Evolutionary conservation across 2,113 vertebrate genomes (phyloP).

Genomic region (Serilophus lunatus): DNA sequence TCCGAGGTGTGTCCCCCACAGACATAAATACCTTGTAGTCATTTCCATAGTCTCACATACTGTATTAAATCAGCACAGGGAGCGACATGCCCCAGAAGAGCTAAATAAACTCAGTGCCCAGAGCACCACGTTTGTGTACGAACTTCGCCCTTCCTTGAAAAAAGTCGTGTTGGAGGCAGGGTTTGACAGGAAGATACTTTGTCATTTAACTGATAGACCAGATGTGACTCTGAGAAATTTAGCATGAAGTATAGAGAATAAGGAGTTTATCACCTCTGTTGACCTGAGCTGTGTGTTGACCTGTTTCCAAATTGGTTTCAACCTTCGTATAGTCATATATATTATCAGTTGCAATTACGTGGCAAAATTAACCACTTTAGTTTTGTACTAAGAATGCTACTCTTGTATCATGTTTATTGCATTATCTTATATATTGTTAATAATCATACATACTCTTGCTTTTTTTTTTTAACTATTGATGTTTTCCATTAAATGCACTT

Average conservation of each 20-base stretch:
- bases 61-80: not conserved
- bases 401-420: not conserved
- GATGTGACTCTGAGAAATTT: not conserved
- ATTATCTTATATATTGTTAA: not conserved
- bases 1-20: not conserved
- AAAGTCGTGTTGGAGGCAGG: not conserved
- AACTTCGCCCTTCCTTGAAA: not conserved
- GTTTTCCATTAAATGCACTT: not conserved
- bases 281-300: not conserved
- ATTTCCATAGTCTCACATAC: not conserved
- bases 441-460: not conserved
- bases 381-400: not conserved
- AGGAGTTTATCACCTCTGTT: not conserved
- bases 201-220: accelerated
- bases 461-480: not conserved
- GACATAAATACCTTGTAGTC: not conserved
- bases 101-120: not conserved
- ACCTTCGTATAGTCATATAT: not conserved
- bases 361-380: not conserved
- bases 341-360: not conserved
- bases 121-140: not conserved
- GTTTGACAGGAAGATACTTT: not conserved
- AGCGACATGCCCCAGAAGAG: not conserved
- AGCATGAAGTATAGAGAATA: not conserved
- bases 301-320: not conserved